phyloP scores from a whole-genome alignment of 2,888 invertebrate genomes.

The Acholoe squamosa region DNA sequence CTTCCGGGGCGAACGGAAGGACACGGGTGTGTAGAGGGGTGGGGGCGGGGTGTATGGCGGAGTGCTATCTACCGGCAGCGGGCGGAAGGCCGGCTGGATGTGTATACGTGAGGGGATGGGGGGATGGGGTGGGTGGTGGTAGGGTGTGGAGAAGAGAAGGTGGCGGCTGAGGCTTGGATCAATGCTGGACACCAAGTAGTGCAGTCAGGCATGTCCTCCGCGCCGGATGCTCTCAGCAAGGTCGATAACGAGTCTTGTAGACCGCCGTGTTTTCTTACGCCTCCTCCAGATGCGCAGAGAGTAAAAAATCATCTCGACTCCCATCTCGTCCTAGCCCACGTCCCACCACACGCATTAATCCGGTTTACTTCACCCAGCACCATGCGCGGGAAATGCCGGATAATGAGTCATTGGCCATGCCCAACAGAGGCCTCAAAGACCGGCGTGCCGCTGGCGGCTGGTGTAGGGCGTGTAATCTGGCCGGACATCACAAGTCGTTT shows the following conservation, averaged over 20 bases:
- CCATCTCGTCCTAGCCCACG: background rate
- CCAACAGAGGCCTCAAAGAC: slow-evolving; percentile 42
- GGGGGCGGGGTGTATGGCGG: background rate
- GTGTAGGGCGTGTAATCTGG: slow-evolving; percentile 34
- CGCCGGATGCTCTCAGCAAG: slow-evolving; percentile 53
- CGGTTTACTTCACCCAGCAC: slow-evolving; percentile 45
- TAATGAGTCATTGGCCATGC: slow-evolving; percentile 46
- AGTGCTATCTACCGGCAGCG: background rate
- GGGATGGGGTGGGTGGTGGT: background rate
- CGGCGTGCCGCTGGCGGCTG: background rate
- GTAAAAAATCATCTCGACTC: slow-evolving; percentile 49
- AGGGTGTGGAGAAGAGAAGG: slow-evolving; percentile 33
- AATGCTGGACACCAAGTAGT: slow-evolving; percentile 60
- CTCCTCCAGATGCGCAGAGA: slow-evolving; percentile 1
- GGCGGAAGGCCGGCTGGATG: background rate
- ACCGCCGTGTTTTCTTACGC: slow-evolving; percentile 58
- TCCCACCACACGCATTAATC: slow-evolving; percentile 46
- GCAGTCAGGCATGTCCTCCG: slow-evolving; percentile 53
- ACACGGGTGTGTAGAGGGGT: background rate
- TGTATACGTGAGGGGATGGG: background rate
- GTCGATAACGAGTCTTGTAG: slow-evolving; percentile 54
- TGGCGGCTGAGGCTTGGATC: slow-evolving; percentile 44
- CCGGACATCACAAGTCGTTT: slow-evolving; percentile 54
- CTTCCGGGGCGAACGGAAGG: background rate
- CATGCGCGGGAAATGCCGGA: slow-evolving; percentile 24